Evolutionary conservation across 2,113 vertebrate species (phyloP), one percentile per base, ranked within the genome.

Genomic region (Hyla sarda): DNA sequence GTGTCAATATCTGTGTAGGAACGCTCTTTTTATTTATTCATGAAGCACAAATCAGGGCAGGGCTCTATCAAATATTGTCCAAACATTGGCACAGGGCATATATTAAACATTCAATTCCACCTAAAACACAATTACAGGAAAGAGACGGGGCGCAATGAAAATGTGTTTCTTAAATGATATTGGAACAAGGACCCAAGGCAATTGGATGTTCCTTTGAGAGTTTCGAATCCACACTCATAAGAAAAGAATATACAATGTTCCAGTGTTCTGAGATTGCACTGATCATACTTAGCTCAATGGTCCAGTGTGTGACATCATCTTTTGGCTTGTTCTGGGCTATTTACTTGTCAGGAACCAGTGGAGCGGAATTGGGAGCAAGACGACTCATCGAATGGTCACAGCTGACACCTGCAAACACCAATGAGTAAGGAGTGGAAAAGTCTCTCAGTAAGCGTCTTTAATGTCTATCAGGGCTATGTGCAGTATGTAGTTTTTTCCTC

Each of bases 351-450:
- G 78, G 77, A 82, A 65, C 85, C 78, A 82, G 78, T 72, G 19
- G 78, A 86, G 78, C 78, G 78, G 85, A 86, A 86, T 86, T 81
- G 67, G 85, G 67, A 86, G 78, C 56, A 62, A 50, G 41, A 82
- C 37, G 19, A 69, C 67, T 73, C 69, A 45, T 60, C 69, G 21
- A 74, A 74, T 87, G 85, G 65, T 82, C 78, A 82, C 85, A 87
- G 85, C 85, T 87, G 85, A 82, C 77, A 82, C 85, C 85, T 82
- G 85, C 85, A 87, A 87, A 74, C 76, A 86, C 76, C 84, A 86
- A 37, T 86, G 74, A 82, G 77, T 54, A 50, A 87, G 67, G 28
- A 87, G 78, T 60, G 67, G 41, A 52, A 65, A 82, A 87, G 41
- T 48, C 50, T 82, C 37, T 82, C 67, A 34, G 34, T 82, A 82